Base-by-base conservation (phyloP, 1,140 invertebrate genomes). In the Drosophila sucinea region DNA sequence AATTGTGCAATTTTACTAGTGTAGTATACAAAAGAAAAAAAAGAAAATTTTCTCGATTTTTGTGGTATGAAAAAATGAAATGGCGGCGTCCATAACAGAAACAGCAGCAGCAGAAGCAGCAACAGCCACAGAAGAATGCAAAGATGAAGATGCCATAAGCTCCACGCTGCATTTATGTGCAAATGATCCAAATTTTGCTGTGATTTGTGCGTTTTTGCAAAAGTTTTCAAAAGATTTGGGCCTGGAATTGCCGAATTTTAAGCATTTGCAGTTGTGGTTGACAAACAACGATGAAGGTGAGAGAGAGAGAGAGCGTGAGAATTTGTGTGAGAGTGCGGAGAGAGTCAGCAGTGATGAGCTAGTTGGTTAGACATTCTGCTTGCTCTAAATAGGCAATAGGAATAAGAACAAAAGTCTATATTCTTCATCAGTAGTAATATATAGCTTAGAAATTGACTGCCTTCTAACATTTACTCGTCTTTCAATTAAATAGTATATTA, bases 171-270 rank as follows among this genome's bases (percentile, higher is more conserved):
- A 79, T 94, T 96, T 95, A 91, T 98, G 97, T 95, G 95, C 96
- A 93, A 96, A 95, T 94, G 97, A 98, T 95, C 97, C 97, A 91
- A 97, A 98, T 95, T 98, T 98, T 93, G 97, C 97, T 85, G 96
- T 98, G 92, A 97, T 98, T 93, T 98, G 97, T 94, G 97, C 97
- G 69, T 98, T 98, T 94, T 93, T 98, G 60, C 95, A 97, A 92
- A 96, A 96, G 93, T 98, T 98, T 92, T 96, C 96, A 40, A 94
- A 95, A 92, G 93, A 94, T 92, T 96, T 97, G 91, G 96, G 96
- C 67, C 93, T 98, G 73, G 93, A 94, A 58, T 93, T 95, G 89
- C 95, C 96, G 75, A 95, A 95, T 83, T 96, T 98, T 93, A 92
- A 94, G 65, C 95, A 97, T 92, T 94, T 99, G 65, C 96, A 98